Evolutionary conservation across 2,113 vertebrate genomes (phyloP), one percentile per base, ranked within the genome.

Genomic region (Phycodurus eques): DNA sequence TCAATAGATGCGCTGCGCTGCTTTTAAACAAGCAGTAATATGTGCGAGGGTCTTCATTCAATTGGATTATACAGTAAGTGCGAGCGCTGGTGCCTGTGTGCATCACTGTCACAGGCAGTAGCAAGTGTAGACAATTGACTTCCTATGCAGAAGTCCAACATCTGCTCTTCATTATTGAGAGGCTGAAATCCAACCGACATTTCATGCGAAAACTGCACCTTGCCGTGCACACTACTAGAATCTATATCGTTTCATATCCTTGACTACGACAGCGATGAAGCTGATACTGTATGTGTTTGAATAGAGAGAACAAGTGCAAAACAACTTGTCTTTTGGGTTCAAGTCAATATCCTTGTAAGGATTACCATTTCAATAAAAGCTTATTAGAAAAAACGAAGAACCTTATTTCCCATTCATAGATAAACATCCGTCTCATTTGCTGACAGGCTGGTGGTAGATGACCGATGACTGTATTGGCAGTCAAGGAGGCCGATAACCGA

Each of bases 91-190:
- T 63, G 80, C 74, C 77, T 33, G 61, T 68, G 74, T 22, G 60
- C 69, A 74, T 84, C 64, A 74, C 71, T 77, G 77, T 86, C 79
- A 82, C 80, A 68, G 71, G 59, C 66, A 44, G 82, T 72, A 83
- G 69, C 76, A 65, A 79, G 79, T 80, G 74, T 49, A 78, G 80
- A 81, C 79, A 81, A 77, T 67, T 51, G 70, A 87, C 78, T 83
- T 88, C 71, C 70, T 79, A 76, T 73, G 79, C 80, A 82, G 76
- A 79, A 84, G 80, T 85, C 73, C 60, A 81, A 87, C 87, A 89
- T 87, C 86, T 89, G 87, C 85, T 72, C 77, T 89, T 84, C 84
- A 85, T 88, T 77, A 77, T 69, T 0, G 74, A 76, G 47, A 39
- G 72, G 65, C 78, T 68, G 67, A 82, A 80, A 79, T 85, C 69